Conservation (phyloP, 2,113 vertebrate genomes). For the Aix galericulata region DNA sequence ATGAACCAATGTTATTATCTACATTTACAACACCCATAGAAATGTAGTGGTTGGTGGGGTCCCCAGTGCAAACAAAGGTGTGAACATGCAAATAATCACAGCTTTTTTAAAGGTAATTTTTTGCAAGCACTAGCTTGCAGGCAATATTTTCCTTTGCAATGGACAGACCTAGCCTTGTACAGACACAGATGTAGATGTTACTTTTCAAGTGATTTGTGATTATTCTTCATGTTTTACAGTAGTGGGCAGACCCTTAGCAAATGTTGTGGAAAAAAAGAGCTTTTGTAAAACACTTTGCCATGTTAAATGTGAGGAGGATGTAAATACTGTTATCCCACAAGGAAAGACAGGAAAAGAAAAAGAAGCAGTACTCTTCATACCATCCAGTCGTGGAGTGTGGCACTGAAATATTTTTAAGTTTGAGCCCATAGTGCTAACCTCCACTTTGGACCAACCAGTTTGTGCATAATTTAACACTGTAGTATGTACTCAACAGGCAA, state of each 20-base stretch:
- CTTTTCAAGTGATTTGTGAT: not conserved
- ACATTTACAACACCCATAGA: rapidly evolving
- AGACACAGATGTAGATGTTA: not conserved
- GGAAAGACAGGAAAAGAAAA: not conserved
- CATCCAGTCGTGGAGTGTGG: not conserved
- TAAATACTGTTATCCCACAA: not conserved
- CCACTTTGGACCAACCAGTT: not conserved
- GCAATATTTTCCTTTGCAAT: not conserved
- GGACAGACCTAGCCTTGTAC: not conserved
- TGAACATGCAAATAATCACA: rapidly evolving
- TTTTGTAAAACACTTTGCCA: not conserved
- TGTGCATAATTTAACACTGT: not conserved
- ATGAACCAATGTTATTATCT: not conserved
- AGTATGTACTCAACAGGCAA: not conserved
- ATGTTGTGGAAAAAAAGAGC: not conserved
- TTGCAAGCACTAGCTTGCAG: not conserved
- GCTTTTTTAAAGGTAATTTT: not conserved
- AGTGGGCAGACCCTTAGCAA: not conserved
- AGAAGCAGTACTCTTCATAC: not conserved
- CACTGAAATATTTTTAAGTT: not conserved
- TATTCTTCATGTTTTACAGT: not conserved
- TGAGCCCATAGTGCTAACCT: not conserved
- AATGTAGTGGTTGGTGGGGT: not conserved
- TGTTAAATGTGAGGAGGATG: not conserved
- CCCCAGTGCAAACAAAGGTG: not conserved